Conservation (phyloP, 2,797 vertebrate genomes). For the Sebastiscus albofasciatus region DNA sequence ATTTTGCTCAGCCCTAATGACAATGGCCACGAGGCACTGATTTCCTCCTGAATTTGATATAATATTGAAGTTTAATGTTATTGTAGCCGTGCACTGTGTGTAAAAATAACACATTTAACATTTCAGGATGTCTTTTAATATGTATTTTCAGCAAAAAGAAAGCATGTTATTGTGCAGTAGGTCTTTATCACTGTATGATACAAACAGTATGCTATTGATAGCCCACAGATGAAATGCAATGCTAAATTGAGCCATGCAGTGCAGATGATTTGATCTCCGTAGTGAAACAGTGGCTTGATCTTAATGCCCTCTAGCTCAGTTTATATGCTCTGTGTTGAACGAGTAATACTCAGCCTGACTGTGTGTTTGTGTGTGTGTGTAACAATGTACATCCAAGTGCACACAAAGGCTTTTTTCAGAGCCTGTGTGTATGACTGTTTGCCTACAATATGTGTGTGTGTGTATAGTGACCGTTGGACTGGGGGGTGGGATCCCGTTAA, state of each 20-base stretch:
- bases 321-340: conserved; percentile 19
- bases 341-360: conserved; percentile 12
- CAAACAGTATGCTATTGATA: neutral
- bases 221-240: neutral
- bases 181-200: neutral
- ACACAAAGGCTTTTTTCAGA: conserved; percentile 53
- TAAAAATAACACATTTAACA: neutral
- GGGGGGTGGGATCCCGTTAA: conserved; percentile 48
- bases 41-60: neutral
- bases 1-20: neutral
- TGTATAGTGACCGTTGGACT: conserved; percentile 28
- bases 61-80: neutral
- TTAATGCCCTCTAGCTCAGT: neutral
- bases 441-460: conserved; percentile 13
- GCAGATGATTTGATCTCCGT: neutral
- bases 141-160: neutral
- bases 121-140: neutral
- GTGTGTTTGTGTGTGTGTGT: conserved; percentile 14
- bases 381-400: conserved; percentile 24
- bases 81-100: neutral
- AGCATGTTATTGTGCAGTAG: neutral
- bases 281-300: conserved; percentile 7
- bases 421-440: conserved; percentile 30
- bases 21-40: neutral
- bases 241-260: neutral